Percentiles rank a stretch among this genome's conserved stretches.
Conservation (phyloP, 2,797 vertebrate genomes). For the Xiphophorus birchmanni region DNA sequence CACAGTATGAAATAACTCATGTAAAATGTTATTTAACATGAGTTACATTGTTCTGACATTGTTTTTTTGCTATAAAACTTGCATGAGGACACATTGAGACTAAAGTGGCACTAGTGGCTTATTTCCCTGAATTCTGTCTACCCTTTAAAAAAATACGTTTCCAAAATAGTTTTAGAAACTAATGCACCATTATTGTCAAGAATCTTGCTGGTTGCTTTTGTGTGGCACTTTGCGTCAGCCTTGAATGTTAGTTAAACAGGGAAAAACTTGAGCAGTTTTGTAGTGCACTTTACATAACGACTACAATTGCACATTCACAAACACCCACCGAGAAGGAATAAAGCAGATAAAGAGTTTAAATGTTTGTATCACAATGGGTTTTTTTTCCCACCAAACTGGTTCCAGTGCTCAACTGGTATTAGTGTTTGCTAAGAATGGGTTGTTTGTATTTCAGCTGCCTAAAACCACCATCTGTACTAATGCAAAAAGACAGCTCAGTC, state of each 20-base stretch:
- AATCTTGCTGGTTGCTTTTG: conserved; percentile 8
- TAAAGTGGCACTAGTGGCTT: background rate
- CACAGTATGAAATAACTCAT: background rate
- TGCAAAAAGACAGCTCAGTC: background rate
- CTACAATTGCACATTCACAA: background rate
- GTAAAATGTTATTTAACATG: background rate
- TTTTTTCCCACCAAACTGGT: background rate
- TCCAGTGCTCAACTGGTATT: background rate
- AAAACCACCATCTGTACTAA: background rate
- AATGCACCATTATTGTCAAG: background rate
- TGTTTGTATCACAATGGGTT: background rate
- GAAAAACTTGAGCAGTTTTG: conserved; percentile 8
- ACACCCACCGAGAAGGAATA: conserved; percentile 27
- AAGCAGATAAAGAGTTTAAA: conserved; percentile 10
- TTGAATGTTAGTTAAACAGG: conserved; percentile 6
- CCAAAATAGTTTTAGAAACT: background rate
- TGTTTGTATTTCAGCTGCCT: background rate
- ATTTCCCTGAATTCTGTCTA: background rate
- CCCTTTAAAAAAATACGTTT: background rate
- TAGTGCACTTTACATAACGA: conserved; percentile 13
- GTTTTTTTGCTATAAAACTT: too few relatives aligned
- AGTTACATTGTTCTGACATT: background rate
- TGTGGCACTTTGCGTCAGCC: background rate
- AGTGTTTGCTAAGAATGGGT: background rate
- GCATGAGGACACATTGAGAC: background rate